Percentiles rank a stretch among this genome's conserved stretches.
These are phyloP conservation scores for Melanogrammus aeglefinus DNA, from an alignment of 2,797 vertebrate genomes.

Conservation along the genomic window DNA sequence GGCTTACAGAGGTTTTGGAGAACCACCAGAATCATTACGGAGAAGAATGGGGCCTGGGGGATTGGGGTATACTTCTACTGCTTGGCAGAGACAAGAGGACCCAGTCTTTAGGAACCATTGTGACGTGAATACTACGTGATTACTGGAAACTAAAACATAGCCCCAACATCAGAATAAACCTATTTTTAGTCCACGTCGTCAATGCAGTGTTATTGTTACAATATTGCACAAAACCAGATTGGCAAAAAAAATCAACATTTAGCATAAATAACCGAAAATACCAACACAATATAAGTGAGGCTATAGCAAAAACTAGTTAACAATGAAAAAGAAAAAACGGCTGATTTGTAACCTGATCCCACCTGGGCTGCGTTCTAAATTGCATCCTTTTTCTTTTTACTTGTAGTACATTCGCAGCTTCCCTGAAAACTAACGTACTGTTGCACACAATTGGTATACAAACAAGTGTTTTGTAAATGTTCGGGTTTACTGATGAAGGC, in stretches of 20 bases:
- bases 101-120: not conserved
- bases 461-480: too few relatives aligned
- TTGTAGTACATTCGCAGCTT: too few relatives aligned
- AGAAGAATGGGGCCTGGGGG: not conserved
- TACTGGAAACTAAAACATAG: not conserved
- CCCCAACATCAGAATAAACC: not conserved
- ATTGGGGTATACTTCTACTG: not conserved
- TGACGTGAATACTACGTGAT: not conserved
- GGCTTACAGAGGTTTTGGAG: not conserved
- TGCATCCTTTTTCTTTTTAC: too few relatives aligned
- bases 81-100: not conserved
- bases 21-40: not conserved
- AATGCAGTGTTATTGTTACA: not conserved
- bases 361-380: not conserved
- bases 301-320: too few relatives aligned
- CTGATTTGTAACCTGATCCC: not conserved
- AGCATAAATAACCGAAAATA: not conserved
- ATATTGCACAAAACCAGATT: not conserved
- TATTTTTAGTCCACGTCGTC: not conserved
- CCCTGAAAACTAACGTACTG: too few relatives aligned
- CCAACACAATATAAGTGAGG: not conserved
- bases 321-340: not conserved
- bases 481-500: too few relatives aligned
- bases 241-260: not conserved
- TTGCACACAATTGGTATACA: too few relatives aligned